Conservation (phyloP, 1,140 invertebrate species). For the Phortica variegata region DNA sequence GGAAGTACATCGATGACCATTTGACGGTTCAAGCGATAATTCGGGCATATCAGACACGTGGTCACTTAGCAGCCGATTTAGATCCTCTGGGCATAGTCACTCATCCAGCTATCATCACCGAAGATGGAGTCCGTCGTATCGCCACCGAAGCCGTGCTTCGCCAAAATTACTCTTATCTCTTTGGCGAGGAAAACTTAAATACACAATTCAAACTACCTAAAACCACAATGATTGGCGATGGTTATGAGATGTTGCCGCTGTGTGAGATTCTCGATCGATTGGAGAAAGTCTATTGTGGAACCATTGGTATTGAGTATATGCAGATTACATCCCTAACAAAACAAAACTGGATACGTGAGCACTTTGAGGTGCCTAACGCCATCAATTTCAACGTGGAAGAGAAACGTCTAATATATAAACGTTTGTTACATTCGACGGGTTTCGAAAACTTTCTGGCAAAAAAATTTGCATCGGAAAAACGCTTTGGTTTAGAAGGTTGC, state of each 20-base stretch:
- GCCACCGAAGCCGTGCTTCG: slow-evolving; percentile 44
- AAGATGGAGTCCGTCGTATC: slow-evolving; percentile 58
- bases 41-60: slow-evolving; percentile 92
- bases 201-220: slow-evolving; percentile 33
- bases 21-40: slow-evolving; percentile 98
- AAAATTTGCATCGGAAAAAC: slow-evolving; percentile 88
- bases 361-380: slow-evolving; percentile 72
- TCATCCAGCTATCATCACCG: background rate
- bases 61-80: slow-evolving; percentile 89
- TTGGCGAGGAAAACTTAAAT: slow-evolving; percentile 41
- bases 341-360: slow-evolving; percentile 77
- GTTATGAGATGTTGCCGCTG: slow-evolving; percentile 29
- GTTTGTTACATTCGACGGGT: slow-evolving; percentile 30
- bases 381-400: slow-evolving; percentile 20
- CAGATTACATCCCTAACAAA: slow-evolving; percentile 78
- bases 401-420: slow-evolving; percentile 33
- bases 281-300: slow-evolving; percentile 69
- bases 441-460: slow-evolving; percentile 86
- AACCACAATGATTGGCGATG: slow-evolving; percentile 38
- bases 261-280: slow-evolving; percentile 77
- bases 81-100: slow-evolving; percentile 82
- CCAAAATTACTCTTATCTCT: slow-evolving; percentile 34
- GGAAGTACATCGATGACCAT: slow-evolving; percentile 96
- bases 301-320: slow-evolving; percentile 85
- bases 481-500: slow-evolving; percentile 90